These are phyloP conservation scores for Diachasmimorpha longicaudata DNA, from an alignment of 1,140 invertebrate genomes.

Conservation along the genomic window DNA sequence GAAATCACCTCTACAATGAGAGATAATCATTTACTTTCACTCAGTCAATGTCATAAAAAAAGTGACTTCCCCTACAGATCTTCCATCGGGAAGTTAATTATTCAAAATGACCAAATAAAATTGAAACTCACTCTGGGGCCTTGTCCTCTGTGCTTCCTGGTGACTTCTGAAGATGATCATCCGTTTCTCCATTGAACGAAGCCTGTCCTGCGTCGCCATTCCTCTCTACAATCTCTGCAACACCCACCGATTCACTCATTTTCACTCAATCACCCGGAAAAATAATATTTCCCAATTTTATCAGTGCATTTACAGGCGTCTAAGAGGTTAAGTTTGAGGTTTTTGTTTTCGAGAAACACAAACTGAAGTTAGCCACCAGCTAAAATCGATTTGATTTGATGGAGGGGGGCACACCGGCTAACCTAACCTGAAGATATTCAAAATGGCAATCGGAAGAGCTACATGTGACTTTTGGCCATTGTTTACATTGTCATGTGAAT, in stretches of 20 bases:
- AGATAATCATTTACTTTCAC: no score
- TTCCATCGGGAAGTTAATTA: no score
- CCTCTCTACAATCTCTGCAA: neutral
- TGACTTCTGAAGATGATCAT: slow-evolving; percentile 43
- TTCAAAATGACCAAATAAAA: neutral
- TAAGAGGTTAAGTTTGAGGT: neutral
- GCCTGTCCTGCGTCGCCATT: slow-evolving; percentile 32
- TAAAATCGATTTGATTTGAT: no score
- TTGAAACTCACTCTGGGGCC: neutral
- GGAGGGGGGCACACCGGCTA: no score
- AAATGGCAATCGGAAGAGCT: no score
- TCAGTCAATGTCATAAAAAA: no score
- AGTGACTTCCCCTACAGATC: no score
- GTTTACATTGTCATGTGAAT: neutral
- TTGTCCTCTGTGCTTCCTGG: slow-evolving; percentile 47
- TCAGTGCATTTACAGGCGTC: neutral
- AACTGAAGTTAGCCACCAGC: no score
- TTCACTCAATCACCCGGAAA: neutral
- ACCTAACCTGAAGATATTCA: no score
- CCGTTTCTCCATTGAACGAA: slow-evolving; percentile 41
- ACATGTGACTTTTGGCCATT: no score
- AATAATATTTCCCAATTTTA: neutral
- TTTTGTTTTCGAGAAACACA: neutral
- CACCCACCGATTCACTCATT: slow-evolving; percentile 17
- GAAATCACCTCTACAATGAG: no score